phyloP scores from a whole-genome alignment of 2,888 invertebrate genomes.

The Drosophila kokeensis region DNA sequence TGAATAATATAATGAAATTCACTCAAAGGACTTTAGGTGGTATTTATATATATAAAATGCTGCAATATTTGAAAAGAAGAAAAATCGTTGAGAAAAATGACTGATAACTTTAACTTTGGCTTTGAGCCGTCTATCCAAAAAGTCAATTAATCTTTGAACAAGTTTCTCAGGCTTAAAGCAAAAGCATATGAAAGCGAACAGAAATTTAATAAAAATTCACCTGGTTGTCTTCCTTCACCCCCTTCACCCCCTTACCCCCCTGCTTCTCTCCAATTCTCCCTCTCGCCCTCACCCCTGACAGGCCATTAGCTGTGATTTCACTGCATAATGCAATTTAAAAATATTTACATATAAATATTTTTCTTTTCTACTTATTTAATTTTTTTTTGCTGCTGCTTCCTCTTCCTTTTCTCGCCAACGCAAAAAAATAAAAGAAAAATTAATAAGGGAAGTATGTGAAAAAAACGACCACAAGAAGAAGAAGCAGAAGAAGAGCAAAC shows the following conservation, averaged over 20 bases:
- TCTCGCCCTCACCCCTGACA: slow-evolving; percentile 2
- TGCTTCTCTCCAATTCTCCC: not conserved
- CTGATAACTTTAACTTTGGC: not conserved
- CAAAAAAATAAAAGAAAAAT: slow-evolving; percentile 55
- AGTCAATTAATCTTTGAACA: slow-evolving; percentile 37
- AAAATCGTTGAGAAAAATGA: not conserved
- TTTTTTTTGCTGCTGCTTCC: slow-evolving; percentile 36
- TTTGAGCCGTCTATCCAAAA: slow-evolving; percentile 3
- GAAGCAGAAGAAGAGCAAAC: not conserved
- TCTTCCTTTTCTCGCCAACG: slow-evolving; percentile 15
- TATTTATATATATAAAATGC: too few species aligned
- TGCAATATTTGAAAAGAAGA: not conserved
- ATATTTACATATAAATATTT: slow-evolving; percentile 32
- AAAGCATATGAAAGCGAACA: slow-evolving; percentile 16
- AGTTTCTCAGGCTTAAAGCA: slow-evolving; percentile 37
- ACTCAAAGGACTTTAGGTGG: too few species aligned
- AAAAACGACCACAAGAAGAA: slow-evolving; percentile 52
- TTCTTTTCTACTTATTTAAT: slow-evolving; percentile 42
- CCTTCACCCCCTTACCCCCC: not conserved
- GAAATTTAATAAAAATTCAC: slow-evolving; percentile 32
- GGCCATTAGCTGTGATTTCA: slow-evolving; percentile 51
- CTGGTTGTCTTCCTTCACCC: not conserved
- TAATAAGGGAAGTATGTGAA: slow-evolving; percentile 59
- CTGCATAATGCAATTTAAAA: slow-evolving; percentile 75
- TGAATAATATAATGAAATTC: too few species aligned